Base-by-base conservation (phyloP, 2,113 vertebrate species). In the Mustela nigripes region DNA sequence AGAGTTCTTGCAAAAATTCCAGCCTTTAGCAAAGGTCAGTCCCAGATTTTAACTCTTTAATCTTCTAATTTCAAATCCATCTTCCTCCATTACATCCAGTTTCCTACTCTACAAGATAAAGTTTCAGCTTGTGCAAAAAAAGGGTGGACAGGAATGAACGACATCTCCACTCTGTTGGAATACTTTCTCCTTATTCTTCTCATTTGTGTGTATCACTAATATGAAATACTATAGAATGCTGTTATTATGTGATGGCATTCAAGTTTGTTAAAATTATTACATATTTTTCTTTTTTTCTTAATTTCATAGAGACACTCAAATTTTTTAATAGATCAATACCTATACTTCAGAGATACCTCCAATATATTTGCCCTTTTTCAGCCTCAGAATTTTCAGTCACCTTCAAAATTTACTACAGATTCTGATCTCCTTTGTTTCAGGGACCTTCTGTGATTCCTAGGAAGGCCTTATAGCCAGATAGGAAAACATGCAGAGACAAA, bases 81-180 rank as follows among this genome's bases (percentile, higher is more conserved):
- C 6, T 84, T 62, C 71, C 7, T 5, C 19, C 33, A 60, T 21
- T n/a, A 4, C 4, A 60, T 79, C 12, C 14, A 79, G 21, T 45
- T 67, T 31, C 39, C 9, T 65, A 45, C 11, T 71, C 15, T 39
- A 45, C 10, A 94, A 80, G 7, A 33, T 53, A 87, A 50, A 60
- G 28, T 71, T 50, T 62, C 24, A 50, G 3, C 39, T 86, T 62
- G 3, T 42, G 26, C 36, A 73, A 56, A 42, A 81, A 50, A 50
- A 16, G 14, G 4, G 14, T 4, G 3, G 12, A 12, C 0, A 11
- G 62, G 79, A 22, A 19, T 22, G 7, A 60, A 22, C 2, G 36
- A 18, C 14, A 81, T 24, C 48, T 87, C 19, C 19, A 48, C 16
- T 81, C 2, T 90, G 9, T 69, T 83, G 24, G 4, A 73, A 19